Conservation (phyloP, 2,113 vertebrate species). For the Suncus etruscus region DNA sequence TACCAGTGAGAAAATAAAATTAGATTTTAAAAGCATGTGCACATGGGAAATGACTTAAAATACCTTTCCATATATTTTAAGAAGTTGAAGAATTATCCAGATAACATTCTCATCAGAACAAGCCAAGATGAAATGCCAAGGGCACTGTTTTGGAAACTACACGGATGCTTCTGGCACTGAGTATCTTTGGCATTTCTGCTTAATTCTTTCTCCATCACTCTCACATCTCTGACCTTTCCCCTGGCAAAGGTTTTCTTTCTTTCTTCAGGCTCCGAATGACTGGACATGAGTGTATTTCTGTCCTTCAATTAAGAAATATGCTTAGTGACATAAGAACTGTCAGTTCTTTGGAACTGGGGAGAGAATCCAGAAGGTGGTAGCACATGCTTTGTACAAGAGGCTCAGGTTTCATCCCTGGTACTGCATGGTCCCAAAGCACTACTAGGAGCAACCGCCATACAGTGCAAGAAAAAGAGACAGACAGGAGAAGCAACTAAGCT, state of each 20-base stretch:
- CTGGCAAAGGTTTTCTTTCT: conserved; percentile 35
- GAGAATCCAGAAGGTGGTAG: too few species aligned
- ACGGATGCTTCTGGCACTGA: background rate
- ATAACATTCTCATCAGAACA: conserved; percentile 34
- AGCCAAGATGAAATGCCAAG: background rate
- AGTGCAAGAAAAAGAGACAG: too few species aligned
- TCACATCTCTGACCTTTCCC: background rate
- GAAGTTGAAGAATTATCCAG: conserved; percentile 61
- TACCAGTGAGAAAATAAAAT: conserved; percentile 56
- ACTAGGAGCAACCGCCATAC: too few species aligned
- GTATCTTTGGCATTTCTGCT: conserved; percentile 36
- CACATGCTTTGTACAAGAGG: too few species aligned
- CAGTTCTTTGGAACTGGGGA: background rate
- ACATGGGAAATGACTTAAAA: conserved; percentile 26
- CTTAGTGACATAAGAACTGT: background rate
- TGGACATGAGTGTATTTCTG: background rate
- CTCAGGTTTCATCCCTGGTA: too few species aligned
- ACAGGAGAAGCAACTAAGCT: background rate
- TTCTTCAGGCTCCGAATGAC: conserved; percentile 27
- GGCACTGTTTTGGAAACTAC: background rate
- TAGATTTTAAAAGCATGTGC: background rate
- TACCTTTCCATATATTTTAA: conserved; percentile 28
- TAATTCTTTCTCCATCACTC: background rate
- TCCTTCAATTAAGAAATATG: conserved; percentile 49
- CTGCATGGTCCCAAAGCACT: too few species aligned